These are phyloP conservation scores for Manis pentadactyla DNA, from an alignment of 2,797 vertebrate genomes.

Conservation along the genomic window DNA sequence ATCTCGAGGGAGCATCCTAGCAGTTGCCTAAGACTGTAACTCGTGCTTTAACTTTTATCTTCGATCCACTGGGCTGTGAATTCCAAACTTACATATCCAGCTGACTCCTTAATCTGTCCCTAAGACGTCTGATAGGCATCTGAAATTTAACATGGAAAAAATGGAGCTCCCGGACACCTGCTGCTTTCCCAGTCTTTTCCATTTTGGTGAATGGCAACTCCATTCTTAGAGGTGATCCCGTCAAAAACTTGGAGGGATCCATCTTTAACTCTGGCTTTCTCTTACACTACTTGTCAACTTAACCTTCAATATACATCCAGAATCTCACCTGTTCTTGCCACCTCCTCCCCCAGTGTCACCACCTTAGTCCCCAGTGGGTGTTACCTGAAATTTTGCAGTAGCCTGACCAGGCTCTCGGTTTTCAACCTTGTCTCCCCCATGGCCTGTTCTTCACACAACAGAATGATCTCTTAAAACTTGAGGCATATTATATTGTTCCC, in stretches of 20 bases:
- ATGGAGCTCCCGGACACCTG: background rate
- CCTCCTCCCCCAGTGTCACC: background rate
- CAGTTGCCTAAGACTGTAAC: background rate
- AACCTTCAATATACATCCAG: background rate
- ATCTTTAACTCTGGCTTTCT: background rate
- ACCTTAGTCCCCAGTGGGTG: background rate
- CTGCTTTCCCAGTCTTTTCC: background rate
- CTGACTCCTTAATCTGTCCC: background rate
- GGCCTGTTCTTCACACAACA: background rate
- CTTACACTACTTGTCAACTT: background rate
- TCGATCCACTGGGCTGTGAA: background rate
- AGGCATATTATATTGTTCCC: background rate
- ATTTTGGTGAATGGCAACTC: background rate
- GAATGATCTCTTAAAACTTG: background rate
- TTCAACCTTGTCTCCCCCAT: background rate
- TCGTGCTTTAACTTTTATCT: background rate
- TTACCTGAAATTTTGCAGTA: background rate
- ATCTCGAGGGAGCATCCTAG: background rate
- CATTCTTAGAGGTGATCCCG: background rate
- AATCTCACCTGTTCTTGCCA: background rate
- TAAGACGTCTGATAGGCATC: background rate
- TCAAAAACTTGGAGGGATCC: background rate
- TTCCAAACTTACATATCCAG: background rate
- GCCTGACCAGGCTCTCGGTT: background rate
- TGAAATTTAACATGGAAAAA: background rate